These are phyloP conservation scores for Linhomoeus sp. DNA, from an alignment of 2,888 invertebrate species.

Conservation along the genomic window DNA sequence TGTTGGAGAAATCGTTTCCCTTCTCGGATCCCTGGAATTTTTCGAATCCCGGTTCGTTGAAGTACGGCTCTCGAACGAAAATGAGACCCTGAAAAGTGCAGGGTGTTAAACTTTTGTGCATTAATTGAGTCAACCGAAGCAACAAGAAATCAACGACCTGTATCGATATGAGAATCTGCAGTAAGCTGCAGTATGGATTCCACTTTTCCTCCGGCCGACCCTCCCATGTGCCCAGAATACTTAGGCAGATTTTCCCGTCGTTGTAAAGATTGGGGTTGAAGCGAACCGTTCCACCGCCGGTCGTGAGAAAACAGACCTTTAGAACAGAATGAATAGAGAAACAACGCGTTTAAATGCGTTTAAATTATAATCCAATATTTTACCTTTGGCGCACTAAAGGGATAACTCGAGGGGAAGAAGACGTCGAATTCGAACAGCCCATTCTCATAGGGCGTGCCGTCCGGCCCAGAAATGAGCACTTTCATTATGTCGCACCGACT, in stretches of 20 bases:
- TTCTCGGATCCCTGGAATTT: slow-evolving; percentile 19
- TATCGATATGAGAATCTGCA: slow-evolving; percentile 26
- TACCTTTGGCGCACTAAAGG: neutral
- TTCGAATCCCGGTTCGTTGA: slow-evolving; percentile 44
- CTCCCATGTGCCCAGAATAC: slow-evolving; percentile 26
- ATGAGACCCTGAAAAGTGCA: slow-evolving; percentile 39
- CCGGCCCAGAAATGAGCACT: slow-evolving; percentile 31
- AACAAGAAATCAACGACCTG: no score
- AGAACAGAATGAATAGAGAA: no score
- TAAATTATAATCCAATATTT: neutral
- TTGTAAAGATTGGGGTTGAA: slow-evolving; percentile 45
- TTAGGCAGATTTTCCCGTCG: slow-evolving; percentile 35
- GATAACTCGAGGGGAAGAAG: slow-evolving; percentile 19
- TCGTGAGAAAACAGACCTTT: neutral
- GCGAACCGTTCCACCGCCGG: slow-evolving; percentile 34
- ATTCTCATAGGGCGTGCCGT: slow-evolving; percentile 43
- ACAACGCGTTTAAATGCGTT: no score
- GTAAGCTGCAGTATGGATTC: slow-evolving; percentile 23
- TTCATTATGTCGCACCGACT: slow-evolving; percentile 21
- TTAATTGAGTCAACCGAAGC: no score
- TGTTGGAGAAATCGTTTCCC: slow-evolving; percentile 19
- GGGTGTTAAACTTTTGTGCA: no score
- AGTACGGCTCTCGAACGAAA: slow-evolving; percentile 41
- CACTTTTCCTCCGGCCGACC: slow-evolving; percentile 28
- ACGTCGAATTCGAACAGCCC: slow-evolving; percentile 33